Base-by-base conservation (phyloP, 2,797 vertebrate species). In the Coregonus ussuriensis region DNA sequence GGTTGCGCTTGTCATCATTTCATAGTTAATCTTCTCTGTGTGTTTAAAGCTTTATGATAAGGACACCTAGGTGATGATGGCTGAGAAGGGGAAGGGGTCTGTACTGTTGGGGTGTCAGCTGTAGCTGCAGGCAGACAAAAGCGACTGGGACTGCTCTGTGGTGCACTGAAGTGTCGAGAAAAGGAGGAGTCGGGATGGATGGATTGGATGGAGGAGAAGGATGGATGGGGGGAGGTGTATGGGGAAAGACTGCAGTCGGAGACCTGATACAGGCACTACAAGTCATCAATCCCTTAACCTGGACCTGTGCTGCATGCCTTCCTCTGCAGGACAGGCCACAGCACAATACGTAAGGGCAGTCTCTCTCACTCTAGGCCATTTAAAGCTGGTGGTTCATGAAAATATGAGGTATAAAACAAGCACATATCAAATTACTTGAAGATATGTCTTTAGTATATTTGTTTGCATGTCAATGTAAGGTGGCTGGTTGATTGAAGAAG, bases 31-130 rank as follows among this genome's bases (percentile, higher is more conserved):
- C 56, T 63, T 54, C 51, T 74, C 21, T 18, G 0, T 33, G 41
- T 41, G 41, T n/a, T 16, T 21, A 63, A 84, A 85, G 81, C 77
- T 79, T 31, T 52, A 33, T 69, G 66, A 66, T 82, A 86, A 25
- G 25, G 25, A 25, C 25, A 25, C 25, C 25, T 25, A 88, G 79
- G 85, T 88, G 85, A 83, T 78, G 76, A 79, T 72, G 7, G 74
- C 68, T n/a, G 0, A 18, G 65, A 16, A 41, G 37, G 37, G 6
- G 65, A n/a, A 62, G 41, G 6, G 4, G 7, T n/a, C 0, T 25
- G 59, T 6, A n/a, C 7, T 59, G 71, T 31, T 53, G 16, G 72
- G 5, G 72, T 15, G 56, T n/a, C 63, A 56, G 75, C 65, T 65
- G 25, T 7, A 51, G 37, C 68, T 69, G 35, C 59, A 83, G 4